Evolutionary conservation across 2,113 vertebrate species (phyloP).

Genomic region (Heterotis niloticus): DNA sequence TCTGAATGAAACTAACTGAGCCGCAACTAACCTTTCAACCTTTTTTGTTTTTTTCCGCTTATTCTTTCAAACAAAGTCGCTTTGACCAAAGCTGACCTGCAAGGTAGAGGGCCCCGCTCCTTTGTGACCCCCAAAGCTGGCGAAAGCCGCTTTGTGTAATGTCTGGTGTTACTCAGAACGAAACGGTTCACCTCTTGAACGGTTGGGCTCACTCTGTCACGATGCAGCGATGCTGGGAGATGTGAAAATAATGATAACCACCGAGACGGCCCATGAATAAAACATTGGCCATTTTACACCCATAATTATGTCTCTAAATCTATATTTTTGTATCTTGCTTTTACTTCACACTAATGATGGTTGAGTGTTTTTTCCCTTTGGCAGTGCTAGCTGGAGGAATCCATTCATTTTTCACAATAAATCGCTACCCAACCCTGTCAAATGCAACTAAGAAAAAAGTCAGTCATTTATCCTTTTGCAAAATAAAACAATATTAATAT

Average conservation of each 20-base stretch:
- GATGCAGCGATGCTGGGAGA: not conserved
- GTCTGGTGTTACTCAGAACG: conserved; percentile 48
- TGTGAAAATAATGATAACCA: conserved; percentile 47
- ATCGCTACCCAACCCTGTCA: not conserved
- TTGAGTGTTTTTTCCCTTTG: not conserved
- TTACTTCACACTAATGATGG: conserved; percentile 29
- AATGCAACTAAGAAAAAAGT: not conserved
- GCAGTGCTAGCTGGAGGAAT: conserved; percentile 1
- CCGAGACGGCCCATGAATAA: conserved; percentile 19
- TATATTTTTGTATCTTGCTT: conserved; percentile 15
- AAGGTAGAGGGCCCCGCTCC: conserved; percentile 85
- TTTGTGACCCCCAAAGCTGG: conserved; percentile 53
- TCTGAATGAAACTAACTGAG: conserved; percentile 35
- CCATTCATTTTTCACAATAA: conserved; percentile 9
- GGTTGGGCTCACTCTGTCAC: not conserved
- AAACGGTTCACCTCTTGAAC: conserved; percentile 50
- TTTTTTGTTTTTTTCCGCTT: conserved; percentile 52
- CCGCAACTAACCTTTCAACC: conserved; percentile 76
- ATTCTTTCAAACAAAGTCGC: conserved; percentile 88
- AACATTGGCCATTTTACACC: conserved; percentile 21
- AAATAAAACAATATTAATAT: not conserved
- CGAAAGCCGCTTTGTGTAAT: conserved; percentile 75
- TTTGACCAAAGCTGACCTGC: conserved; percentile 97
- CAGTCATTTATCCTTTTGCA: not conserved
- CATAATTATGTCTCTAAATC: conserved; percentile 27